These are phyloP conservation scores for Myrmophylax atrothorax DNA, from an alignment of 2,113 vertebrate species.

Conservation along the genomic window DNA sequence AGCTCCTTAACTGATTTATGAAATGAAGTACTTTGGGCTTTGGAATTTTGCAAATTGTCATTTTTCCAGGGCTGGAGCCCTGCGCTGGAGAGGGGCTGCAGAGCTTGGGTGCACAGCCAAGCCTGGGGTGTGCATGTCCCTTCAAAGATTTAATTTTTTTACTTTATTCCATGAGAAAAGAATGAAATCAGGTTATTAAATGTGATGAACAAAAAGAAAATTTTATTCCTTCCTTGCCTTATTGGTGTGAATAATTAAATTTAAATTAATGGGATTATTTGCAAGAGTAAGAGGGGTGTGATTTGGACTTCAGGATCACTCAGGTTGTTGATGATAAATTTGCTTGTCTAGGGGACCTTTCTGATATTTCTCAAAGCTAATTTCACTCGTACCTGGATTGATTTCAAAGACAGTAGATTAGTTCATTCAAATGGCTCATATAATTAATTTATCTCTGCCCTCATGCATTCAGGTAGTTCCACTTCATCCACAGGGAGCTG, in stretches of 20 bases:
- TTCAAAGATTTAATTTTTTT: neutral
- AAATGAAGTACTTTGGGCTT: conserved; percentile 4
- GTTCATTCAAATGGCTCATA: neutral
- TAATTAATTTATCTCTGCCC: neutral
- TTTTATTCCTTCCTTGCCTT: neutral
- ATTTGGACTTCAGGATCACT: neutral
- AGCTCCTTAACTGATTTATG: conserved; percentile 56
- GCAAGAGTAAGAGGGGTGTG: neutral
- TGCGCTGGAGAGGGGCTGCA: neutral
- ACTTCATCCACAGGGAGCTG: neutral
- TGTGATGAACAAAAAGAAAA: neutral
- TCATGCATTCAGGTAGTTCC: neutral
- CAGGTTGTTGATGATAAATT: conserved; percentile 1
- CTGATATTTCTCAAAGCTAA: neutral
- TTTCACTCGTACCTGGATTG: neutral
- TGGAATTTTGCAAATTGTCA: neutral
- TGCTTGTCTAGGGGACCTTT: neutral
- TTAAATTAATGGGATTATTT: conserved; percentile 30
- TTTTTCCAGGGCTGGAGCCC: neutral
- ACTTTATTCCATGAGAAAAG: fast-evolving
- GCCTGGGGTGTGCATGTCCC: neutral
- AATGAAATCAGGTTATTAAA: conserved; percentile 8
- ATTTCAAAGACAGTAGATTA: neutral
- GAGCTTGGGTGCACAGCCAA: neutral
- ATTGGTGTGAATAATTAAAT: conserved; percentile 42